phyloP scores from a whole-genome alignment of 2,113 vertebrate genomes.

The Pitta sordida region DNA sequence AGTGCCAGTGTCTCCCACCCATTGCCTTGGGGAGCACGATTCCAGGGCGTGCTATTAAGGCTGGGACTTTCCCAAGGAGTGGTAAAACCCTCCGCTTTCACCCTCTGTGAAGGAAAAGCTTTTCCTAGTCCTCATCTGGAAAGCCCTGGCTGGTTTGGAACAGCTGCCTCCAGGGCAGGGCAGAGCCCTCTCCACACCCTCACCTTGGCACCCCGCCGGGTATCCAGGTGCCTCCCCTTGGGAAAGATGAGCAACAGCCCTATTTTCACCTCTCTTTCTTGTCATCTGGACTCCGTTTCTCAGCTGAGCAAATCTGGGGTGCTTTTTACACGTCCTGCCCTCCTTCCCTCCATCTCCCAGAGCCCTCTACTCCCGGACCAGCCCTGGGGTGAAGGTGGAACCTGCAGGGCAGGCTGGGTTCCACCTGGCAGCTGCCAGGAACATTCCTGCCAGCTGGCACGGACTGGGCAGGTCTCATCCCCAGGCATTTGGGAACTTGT shows the following conservation, averaged over 20 bases:
- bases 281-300: background rate
- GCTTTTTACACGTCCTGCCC: background rate
- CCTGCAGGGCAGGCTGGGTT: background rate
- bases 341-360: background rate
- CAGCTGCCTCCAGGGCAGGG: background rate
- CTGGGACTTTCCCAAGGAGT: background rate
- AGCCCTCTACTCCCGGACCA: background rate
- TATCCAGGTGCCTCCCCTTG: background rate
- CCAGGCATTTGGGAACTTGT: background rate
- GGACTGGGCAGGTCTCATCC: fast-evolving
- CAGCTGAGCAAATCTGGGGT: background rate
- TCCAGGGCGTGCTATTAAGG: background rate
- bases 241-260: background rate
- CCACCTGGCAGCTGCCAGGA: background rate
- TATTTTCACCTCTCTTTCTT: background rate
- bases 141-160: background rate
- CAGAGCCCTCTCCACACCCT: background rate
- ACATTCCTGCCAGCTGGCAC: background rate
- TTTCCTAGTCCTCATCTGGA: fast-evolving
- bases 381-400: background rate
- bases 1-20: background rate
- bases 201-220: background rate
- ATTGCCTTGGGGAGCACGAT: background rate
- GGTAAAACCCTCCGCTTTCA: background rate
- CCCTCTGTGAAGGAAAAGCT: background rate